Evolutionary conservation across 2,888 invertebrate species (phyloP), one percentile per base, ranked within the genome.

Genomic region (Pomacea canaliculata): DNA sequence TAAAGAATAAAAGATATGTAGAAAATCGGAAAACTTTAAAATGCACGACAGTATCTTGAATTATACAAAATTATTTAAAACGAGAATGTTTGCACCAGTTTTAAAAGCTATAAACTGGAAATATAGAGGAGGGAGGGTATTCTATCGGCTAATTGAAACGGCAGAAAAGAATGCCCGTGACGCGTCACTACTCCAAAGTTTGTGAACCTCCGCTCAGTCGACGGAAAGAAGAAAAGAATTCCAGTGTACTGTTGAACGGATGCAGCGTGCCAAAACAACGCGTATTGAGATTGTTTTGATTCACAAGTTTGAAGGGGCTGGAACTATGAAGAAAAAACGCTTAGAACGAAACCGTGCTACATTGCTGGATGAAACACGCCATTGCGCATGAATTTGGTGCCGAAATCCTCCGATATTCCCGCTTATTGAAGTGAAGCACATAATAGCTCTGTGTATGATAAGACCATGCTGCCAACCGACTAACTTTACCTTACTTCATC

Each of bases 361-460:
- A 71, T 18, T 68, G 74, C 62, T 62, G 68, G 49, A 63, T 73
- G 76, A 78, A 79, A 79, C 74, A 81, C 81, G 80, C 80, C 80
- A 81, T 80, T 80, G 89, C 89, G 89, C 84, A 89, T 85, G 87
- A 88, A 89, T 89, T 83, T 81, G 79, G 80, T 82, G 81, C 75
- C 80, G 81, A 83, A 86, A 85, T 83, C 84, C 84, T 87, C 85
- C 82, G 85, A 87, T 89, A 87, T 89, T 89, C 89, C 89, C 89
- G 90, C 90, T 89, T 88, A 89, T 85, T 87, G 89, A 88, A 87
- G 87, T 88, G 88, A 86, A 86, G 85, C 86, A 86, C 84, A 89
- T 88, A 89, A 88, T 88, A 89, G 86, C 85, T 85, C 84, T 86
- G 85, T 89, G 85, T 87, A 86, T 88, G 87, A 87, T 89, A 88